Conservation (phyloP, 2,888 invertebrate genomes). For the Drosophila anomalata region DNA sequence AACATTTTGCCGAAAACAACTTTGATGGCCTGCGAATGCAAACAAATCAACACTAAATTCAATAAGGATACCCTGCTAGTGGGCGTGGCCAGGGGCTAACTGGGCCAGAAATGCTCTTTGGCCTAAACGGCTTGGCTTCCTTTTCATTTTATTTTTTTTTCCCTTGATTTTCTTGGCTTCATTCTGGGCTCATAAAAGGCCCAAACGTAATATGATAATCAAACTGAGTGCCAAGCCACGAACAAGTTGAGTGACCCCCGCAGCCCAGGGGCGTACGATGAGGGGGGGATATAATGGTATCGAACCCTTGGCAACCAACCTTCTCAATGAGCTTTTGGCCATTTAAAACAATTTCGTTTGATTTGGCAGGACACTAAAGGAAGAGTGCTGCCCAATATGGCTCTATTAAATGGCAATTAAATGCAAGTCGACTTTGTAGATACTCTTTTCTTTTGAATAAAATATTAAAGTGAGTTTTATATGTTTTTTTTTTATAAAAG, state of each 20-base stretch:
- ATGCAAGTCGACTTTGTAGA: background rate
- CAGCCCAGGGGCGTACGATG: constrained; percentile 19
- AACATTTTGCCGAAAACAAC: constrained; percentile 26
- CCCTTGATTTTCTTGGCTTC: constrained; percentile 20
- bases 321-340: constrained; percentile 24
- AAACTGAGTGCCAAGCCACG: constrained; percentile 61
- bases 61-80: constrained; percentile 15
- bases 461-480: too few species aligned
- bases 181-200: constrained; percentile 47
- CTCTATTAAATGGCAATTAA: constrained; percentile 32
- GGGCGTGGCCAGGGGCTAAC: constrained; percentile 4
- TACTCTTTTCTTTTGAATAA: background rate
- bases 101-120: constrained; percentile 14
- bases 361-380: constrained; percentile 31
- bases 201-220: constrained; percentile 73
- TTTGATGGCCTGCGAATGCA: constrained; percentile 31
- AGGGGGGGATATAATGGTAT: background rate
- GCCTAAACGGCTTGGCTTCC: constrained; percentile 30
- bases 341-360: constrained; percentile 68
- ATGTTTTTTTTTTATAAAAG: too few species aligned
- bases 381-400: constrained; percentile 27
- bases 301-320: constrained; percentile 28
- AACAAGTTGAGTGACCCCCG: constrained; percentile 47
- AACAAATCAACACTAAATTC: constrained; percentile 61
- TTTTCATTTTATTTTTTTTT: constrained; percentile 1